Conservation (phyloP, 2,888 invertebrate species). For the Lycocerus yunnanus region DNA sequence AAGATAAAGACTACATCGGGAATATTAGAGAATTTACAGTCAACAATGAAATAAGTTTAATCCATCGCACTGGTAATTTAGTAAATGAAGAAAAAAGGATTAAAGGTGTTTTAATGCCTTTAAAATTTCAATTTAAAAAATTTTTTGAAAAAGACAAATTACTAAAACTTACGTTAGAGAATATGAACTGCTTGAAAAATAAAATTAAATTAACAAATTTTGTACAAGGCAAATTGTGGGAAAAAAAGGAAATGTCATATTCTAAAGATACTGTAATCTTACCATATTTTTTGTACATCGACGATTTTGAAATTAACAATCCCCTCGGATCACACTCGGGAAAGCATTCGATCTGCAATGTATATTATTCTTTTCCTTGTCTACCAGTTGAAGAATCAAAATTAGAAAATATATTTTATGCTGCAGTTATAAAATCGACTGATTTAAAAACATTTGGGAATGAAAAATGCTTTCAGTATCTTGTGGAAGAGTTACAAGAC, state of each 20-base stretch:
- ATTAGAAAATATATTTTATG: conserved; percentile 6
- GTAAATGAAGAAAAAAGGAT: background rate
- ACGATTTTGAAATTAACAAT: conserved; percentile 41
- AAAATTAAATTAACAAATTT: conserved; percentile 29
- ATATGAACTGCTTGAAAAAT: conserved; percentile 3
- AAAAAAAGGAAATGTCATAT: conserved; percentile 32
- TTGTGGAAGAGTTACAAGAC: background rate
- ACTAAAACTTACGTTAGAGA: conserved; percentile 12
- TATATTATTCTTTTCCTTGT: conserved; percentile 38
- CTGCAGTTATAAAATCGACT: conserved; percentile 30
- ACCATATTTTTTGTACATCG: conserved; percentile 35
- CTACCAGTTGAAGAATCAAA: conserved; percentile 10
- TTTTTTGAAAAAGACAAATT: conserved; percentile 20
- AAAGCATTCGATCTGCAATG: conserved; percentile 34
- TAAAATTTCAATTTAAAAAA: conserved; percentile 26
- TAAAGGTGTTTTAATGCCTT: conserved; percentile 22
- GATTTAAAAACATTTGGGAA: conserved; percentile 5
- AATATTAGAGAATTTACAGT: too few species aligned
- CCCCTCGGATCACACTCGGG: conserved; percentile 36
- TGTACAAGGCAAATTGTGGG: conserved; percentile 36
- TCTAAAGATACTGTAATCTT: conserved; percentile 33
- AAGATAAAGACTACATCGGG: background rate
- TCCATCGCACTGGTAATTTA: too few species aligned
- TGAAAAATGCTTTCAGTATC: background rate
- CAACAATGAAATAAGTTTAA: too few species aligned